phyloP scores from a whole-genome alignment of 2,113 vertebrate species.

The Morone chrysops region DNA sequence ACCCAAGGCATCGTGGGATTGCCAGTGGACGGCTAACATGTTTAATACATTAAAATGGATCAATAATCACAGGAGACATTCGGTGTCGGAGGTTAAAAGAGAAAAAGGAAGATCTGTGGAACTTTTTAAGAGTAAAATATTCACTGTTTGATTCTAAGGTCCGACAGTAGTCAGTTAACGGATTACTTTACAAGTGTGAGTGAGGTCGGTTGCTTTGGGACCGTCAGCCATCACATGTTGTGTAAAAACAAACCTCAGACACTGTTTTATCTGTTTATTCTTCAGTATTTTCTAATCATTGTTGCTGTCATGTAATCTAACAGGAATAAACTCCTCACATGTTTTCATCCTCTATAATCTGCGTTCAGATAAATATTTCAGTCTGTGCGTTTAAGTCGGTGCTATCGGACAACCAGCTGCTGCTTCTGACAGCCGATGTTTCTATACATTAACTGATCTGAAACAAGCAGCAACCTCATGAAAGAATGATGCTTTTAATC shows the following conservation, averaged over 20 bases:
- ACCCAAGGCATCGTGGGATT: no score
- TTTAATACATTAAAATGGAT: no score
- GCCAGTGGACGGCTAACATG: no score
- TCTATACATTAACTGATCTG: conserved; percentile 25
- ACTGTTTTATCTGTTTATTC: background rate
- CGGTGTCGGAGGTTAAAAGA: no score
- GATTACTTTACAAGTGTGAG: no score
- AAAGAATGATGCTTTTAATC: conserved; percentile 48
- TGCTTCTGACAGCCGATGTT: background rate
- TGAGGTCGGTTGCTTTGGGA: no score
- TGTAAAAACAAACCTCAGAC: background rate
- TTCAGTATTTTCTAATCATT: background rate
- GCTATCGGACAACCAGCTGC: background rate
- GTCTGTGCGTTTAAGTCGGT: background rate
- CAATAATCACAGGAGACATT: no score
- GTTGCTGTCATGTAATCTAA: background rate
- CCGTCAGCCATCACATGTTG: background rate
- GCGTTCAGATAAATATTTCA: background rate
- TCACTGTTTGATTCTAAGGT: no score
- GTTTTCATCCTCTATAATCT: background rate
- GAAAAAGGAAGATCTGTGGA: no score
- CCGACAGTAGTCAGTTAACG: no score
- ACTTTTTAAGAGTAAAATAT: no score
- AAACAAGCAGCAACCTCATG: conserved; percentile 12
- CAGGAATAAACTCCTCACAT: background rate